A percentile compares a stretch with the other conserved stretches of the same genome.
Conservation (phyloP, 2,888 invertebrate genomes). For the Oxytorus armatus region DNA sequence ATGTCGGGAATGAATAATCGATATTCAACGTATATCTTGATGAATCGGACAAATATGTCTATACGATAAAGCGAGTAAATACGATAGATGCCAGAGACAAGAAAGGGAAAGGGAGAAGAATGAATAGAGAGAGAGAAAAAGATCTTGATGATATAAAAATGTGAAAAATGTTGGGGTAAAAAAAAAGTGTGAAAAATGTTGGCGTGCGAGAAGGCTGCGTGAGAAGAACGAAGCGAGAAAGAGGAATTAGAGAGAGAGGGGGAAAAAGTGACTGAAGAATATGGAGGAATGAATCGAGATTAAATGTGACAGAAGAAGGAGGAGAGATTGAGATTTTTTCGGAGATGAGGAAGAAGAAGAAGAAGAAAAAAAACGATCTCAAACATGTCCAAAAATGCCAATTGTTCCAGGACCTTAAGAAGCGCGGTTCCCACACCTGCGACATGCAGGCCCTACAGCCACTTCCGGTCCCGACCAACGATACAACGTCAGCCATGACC, state of each 20-base stretch:
- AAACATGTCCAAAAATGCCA: slow-evolving; percentile 79
- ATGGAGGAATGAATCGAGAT: slow-evolving; percentile 43
- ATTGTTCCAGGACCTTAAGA: slow-evolving; percentile 84
- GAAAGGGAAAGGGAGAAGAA: slow-evolving; percentile 11
- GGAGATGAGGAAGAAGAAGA: slow-evolving; percentile 15
- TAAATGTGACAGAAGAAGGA: slow-evolving; percentile 38
- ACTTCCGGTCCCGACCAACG: slow-evolving; percentile 81
- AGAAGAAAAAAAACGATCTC: slow-evolving; percentile 71
- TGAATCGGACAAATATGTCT: neutral
- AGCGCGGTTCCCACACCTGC: slow-evolving; percentile 84
- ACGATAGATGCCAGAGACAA: neutral
- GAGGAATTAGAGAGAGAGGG: slow-evolving; percentile 24
- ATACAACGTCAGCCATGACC: slow-evolving; percentile 81
- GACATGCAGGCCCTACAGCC: slow-evolving; percentile 84
- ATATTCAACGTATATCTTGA: neutral
- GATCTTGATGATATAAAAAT: slow-evolving; percentile 20
- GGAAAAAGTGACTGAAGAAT: slow-evolving; percentile 34
- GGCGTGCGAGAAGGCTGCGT: slow-evolving; percentile 24
- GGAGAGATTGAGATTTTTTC: slow-evolving; percentile 38
- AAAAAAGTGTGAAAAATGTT: slow-evolving; percentile 22
- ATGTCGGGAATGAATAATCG: too few relatives aligned
- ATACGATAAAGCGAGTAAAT: slow-evolving; percentile 2
- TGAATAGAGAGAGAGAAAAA: slow-evolving; percentile 18
- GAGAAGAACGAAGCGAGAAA: slow-evolving; percentile 19
- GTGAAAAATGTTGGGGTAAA: neutral